Percentiles rank a stretch among this genome's conserved stretches.
Conservation (phyloP, 2,113 vertebrate species). For the Clinocottus analis region DNA sequence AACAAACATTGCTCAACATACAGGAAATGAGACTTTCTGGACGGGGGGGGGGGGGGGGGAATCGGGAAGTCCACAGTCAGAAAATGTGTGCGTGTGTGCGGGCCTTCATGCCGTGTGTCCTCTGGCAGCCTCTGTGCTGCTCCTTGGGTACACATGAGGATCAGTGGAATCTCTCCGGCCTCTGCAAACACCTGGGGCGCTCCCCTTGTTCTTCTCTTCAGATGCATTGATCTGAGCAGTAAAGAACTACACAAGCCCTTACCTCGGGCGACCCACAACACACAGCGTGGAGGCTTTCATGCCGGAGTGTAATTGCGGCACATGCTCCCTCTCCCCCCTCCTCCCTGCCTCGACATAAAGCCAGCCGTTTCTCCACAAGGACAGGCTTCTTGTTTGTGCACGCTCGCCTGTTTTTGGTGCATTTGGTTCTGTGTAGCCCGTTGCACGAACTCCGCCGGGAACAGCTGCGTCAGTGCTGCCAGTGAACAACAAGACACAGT, state of each 20-base stretch:
- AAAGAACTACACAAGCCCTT: slow-evolving; percentile 3
- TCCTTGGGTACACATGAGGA: slow-evolving; percentile 21
- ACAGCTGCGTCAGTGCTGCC: slow-evolving; percentile 5
- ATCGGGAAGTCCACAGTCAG: slow-evolving; percentile 25
- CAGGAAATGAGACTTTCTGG: slow-evolving; percentile 40
- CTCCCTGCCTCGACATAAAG: slow-evolving; percentile 21
- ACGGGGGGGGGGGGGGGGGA: no score
- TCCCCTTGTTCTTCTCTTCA: background rate
- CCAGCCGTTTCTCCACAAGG: background rate
- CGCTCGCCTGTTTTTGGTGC: slow-evolving; percentile 6
- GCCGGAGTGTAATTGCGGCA: background rate
- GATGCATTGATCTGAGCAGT: slow-evolving; percentile 13
- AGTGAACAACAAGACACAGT: slow-evolving; percentile 37
- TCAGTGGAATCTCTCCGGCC: background rate
- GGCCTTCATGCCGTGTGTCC: background rate
- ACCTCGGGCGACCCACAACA: background rate
- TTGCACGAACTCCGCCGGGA: slow-evolving; percentile 21
- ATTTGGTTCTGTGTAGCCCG: background rate
- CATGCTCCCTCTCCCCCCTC: no score
- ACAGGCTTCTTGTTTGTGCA: slow-evolving; percentile 17
- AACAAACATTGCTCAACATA: slow-evolving; percentile 40
- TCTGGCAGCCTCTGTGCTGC: background rate
- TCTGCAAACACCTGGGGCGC: slow-evolving; percentile 7
- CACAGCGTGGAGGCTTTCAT: background rate
- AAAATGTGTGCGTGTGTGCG: background rate